Base-by-base conservation (phyloP, 2,797 vertebrate genomes). In the Salmo trutta region DNA sequence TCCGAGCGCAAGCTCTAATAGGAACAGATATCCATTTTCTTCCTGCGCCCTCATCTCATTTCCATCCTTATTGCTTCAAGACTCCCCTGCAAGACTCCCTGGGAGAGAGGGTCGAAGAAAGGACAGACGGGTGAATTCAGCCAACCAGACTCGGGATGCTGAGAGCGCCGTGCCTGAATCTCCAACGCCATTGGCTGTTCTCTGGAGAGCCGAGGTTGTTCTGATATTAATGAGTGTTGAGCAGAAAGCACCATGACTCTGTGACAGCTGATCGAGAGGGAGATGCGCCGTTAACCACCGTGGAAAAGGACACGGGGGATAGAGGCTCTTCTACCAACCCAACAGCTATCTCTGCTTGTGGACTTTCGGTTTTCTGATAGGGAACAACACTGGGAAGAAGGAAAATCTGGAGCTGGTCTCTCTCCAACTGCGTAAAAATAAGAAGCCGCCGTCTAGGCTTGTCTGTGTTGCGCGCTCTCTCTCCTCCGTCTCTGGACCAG, bases 151-250 rank as follows among this genome's bases (percentile, higher is more conserved):
- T 81, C 68, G 76, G 88, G 94, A 93, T 87, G 93, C 93, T 91
- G 90, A 91, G 88, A 88, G 83, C 47, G 73, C 86, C 88, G 82
- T 90, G 88, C 79, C 92, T 81, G 89, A 90, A 92, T 83, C 94
- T 88, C 85, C 67, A 78, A 83, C 87, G 93, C 94, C 83, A 93
- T 94, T 96, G 95, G 96, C 94, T 93, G 85, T 85, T 87, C 93
- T 93, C 92, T 29, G 88, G 94, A 94, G 95, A 95, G 93, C 77
- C 92, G 88, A 90, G 93, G 88, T 91, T 90, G 93, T 88, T 90
- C 92, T 82, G 91, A 94, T 95, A 92, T 94, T 94, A 96, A 96
- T 94, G 96, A 95, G 90, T 93, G 93, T 94, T 77, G 95, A 93
- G 90, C 94, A 92, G 95, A 94, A 95, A 95, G 95, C 94, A 87